Percentiles rank a stretch among this genome's conserved stretches.
Evolutionary conservation across 2,888 invertebrate species (phyloP).

Genomic region (Mongoloraphidia duomilia): DNA sequence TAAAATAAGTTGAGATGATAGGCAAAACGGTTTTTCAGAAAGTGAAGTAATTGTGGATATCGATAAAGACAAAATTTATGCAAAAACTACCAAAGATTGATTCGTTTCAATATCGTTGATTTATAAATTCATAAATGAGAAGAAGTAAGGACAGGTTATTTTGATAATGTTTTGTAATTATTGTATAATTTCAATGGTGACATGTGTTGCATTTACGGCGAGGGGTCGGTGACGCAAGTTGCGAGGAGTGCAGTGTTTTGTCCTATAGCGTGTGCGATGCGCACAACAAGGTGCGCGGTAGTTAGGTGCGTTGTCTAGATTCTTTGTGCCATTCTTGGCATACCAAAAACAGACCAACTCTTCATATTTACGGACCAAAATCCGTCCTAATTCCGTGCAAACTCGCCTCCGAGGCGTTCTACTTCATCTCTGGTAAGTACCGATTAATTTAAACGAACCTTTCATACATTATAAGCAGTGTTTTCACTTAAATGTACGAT

Average conservation of each 20-base stretch:
- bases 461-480: slow-evolving; percentile 45
- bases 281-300: slow-evolving; percentile 67
- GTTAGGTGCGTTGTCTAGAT: slow-evolving; percentile 87
- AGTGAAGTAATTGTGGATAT: too few species aligned
- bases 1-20: too few species aligned
- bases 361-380: slow-evolving; percentile 55
- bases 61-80: too few species aligned
- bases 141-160: too few species aligned
- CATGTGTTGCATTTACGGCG: slow-evolving; percentile 3
- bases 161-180: slow-evolving; percentile 2
- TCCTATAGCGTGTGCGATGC: slow-evolving; percentile 43
- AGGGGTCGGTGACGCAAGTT: slow-evolving; percentile 12
- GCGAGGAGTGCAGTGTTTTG: slow-evolving; percentile 29
- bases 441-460: slow-evolving; percentile 38
- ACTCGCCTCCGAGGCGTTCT: slow-evolving; percentile 45
- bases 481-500: slow-evolving; percentile 47
- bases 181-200: slow-evolving; percentile 16
- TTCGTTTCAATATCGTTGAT: too few species aligned
- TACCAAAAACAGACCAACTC: slow-evolving; percentile 70
- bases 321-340: slow-evolving; percentile 96
- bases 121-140: too few species aligned
- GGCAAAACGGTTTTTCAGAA: too few species aligned
- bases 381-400: slow-evolving; percentile 49
- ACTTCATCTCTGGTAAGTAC: slow-evolving; percentile 61
- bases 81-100: too few species aligned